A percentile compares a stretch with the other conserved stretches of the same genome.
Evolutionary conservation across 2,888 invertebrate genomes (phyloP).

Genomic region (Acheta domesticus): DNA sequence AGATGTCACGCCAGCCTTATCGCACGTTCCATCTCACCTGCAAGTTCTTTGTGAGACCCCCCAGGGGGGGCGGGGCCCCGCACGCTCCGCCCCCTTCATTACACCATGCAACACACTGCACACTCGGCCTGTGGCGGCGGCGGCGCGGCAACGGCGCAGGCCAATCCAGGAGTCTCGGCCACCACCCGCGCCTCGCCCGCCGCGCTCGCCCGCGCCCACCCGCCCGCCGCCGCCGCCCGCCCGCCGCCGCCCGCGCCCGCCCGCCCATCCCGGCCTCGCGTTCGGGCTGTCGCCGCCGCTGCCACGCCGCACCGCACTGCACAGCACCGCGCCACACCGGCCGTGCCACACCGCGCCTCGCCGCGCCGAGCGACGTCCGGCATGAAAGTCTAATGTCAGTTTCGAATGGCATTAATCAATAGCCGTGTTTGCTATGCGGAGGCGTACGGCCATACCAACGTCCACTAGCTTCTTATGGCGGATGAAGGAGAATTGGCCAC

Average conservation of each 20-base stretch:
- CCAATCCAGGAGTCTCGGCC: constrained; percentile 4
- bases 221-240: neutral
- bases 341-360: too few relatives aligned
- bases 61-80: constrained; percentile 5
- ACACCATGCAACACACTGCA: constrained; percentile 25
- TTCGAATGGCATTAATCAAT: too few relatives aligned
- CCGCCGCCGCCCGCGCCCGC: neutral
- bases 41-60: constrained; percentile 29
- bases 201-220: neutral
- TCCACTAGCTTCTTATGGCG: too few relatives aligned
- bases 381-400: neutral
- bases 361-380: neutral
- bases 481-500: too few relatives aligned
- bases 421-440: too few relatives aligned
- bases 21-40: constrained; percentile 35
- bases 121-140: neutral
- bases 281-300: neutral
- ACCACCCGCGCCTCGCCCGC: neutral
- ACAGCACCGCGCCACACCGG: rapidly evolving
- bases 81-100: constrained; percentile 23
- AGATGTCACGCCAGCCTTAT: constrained; percentile 36
- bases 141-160: neutral
- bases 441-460: too few relatives aligned
- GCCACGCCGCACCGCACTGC: neutral
- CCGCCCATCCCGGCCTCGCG: neutral